Base-by-base conservation (phyloP, 2,113 vertebrate genomes). In the Phasianus colchicus region DNA sequence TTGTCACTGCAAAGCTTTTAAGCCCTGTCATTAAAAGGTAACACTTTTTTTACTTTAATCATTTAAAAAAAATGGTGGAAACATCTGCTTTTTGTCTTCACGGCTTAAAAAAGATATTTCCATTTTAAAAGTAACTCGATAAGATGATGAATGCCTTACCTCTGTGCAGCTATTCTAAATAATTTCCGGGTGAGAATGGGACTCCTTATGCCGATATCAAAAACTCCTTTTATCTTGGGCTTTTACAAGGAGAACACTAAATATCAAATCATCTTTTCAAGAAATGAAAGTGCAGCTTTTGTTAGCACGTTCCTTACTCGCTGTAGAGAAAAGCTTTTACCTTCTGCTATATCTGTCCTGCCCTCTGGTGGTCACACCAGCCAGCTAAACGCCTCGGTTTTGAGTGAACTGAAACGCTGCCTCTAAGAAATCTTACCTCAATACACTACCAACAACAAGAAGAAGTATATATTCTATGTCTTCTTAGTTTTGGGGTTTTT, bases 331-430 rank as follows among this genome's bases (percentile, higher is more conserved):
- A 75, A 78, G 36, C 36, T 72, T 57, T 38, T 5, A 13, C 8
- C 43, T n/a, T 50, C 38, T 43, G 40, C 40, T 72, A 4, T 18
- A 2, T n/a, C 65, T 54, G 64, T 47, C 55, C 64, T 91, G 92
- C 87, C 92, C 84, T 82, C 95, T 89, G 45, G 78, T 83, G 91
- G 95, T 52, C 84, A 70, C 3, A 14, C 17, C 21, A 47, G 34
- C 32, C 55, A 14, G 25, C 42, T 7, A 11, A 45, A 27, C 11
- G 45, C 13, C 40, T 30, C 19, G 5, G 48, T 83, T 64, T 85
- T 47, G 14, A 19, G 2, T 19, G 30, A 47, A 67, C 20, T 10
- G 47, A 6, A 67, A 42, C 24, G 42, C 13, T 42, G 38, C 34
- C 38, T 10, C 29, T 47, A 9, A 86, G 45, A 80, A 93, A 83